phyloP scores from a whole-genome alignment of 2,888 invertebrate genomes.

The Scaptodrosophila latifasciaeformis region DNA sequence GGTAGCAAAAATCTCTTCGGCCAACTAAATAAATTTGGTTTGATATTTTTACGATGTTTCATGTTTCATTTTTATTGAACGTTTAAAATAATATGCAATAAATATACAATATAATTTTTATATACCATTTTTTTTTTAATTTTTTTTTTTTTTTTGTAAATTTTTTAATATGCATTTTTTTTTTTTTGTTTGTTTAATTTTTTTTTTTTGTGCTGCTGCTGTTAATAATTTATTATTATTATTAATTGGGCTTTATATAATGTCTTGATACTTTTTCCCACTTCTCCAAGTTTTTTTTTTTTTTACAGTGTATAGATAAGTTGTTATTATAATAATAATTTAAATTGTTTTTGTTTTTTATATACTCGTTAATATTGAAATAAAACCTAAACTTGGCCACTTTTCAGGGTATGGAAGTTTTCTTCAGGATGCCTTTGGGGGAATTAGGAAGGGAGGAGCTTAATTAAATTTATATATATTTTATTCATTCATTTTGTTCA shows the following conservation, averaged over 20 bases:
- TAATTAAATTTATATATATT: neutral
- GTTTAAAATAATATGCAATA: constrained; percentile 69
- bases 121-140: constrained; percentile 54
- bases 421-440: too few relatives aligned
- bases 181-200: constrained; percentile 36
- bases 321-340: constrained; percentile 7
- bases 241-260: too few relatives aligned
- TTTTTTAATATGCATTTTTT: constrained; percentile 18
- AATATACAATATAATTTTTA: constrained; percentile 65
- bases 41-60: constrained; percentile 19
- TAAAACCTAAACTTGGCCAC: neutral
- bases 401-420: too few relatives aligned
- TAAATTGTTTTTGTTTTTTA: constrained; percentile 5
- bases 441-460: too few relatives aligned
- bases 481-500: neutral
- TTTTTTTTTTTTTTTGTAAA: constrained; percentile 7
- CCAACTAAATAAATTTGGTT: too few relatives aligned
- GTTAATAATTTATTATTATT: too few relatives aligned
- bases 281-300: constrained; percentile 6
- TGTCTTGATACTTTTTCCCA: too few relatives aligned
- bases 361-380: neutral
- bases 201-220: constrained; percentile 39
- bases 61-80: constrained; percentile 61
- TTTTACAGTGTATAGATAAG: neutral
- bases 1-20: too few relatives aligned